Evolutionary conservation across 2,113 vertebrate species (phyloP), one percentile per base, ranked within the genome.

Genomic region (Symphodus melops): DNA sequence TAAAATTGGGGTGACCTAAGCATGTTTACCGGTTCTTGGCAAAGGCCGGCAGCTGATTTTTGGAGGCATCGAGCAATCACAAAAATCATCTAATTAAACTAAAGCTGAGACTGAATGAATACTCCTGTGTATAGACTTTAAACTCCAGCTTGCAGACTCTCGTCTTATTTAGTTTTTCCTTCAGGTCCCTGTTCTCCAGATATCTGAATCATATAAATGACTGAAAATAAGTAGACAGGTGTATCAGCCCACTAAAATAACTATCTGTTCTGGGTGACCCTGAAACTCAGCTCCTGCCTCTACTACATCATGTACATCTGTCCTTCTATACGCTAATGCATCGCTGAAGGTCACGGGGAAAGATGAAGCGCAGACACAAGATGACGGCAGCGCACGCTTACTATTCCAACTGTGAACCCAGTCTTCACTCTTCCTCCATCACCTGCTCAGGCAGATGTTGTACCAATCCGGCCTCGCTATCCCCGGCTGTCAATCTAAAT

Each of bases 361-460:
- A 83, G 77, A 86, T 74, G 81, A 81, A 77, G 57, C 25, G 14
- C 72, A 63, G 54, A 58, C 73, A 53, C 46, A 19, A 36, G 68
- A 46, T 60, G 77, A 77, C 48, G 52, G 73, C 63, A 8, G 44
- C 54, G 51, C 70, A 56, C 12, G 85, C 44, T 91, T 84, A 46
- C 82, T 84, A 86, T 79, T 90, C 90, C 74, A 69, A 66, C 75
- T 84, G 88, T 81, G 85, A 81, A 42, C 75, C 72, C 79, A 23
- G 68, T 72, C 84, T 84, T 81, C 79, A 60, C 77, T 87, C 72
- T 76, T 77, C 84, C 76, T 86, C 81, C 77, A 68, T 90, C 85
- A 87, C 80, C 82, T 75, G 68, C 77, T 82, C 76, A 53, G 28
- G 86, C 88, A 85, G 85, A 89, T 89, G 89, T 89, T 82, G 77